Base-by-base conservation (phyloP, 2,888 invertebrate genomes). In the Latheticus oryzae region DNA sequence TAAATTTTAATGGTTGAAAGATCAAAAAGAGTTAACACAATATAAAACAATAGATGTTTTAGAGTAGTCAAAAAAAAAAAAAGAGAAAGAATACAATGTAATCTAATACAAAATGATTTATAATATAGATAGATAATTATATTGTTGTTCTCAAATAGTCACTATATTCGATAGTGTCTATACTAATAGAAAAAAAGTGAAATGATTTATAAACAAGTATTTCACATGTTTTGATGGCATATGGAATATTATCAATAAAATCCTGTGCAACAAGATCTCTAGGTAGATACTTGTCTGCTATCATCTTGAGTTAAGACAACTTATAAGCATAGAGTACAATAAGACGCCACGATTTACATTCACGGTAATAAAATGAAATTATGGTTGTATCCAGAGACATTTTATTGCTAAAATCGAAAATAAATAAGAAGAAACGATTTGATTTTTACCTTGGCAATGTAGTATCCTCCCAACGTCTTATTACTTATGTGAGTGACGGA, bases 281-380 rank as follows among this genome's bases (percentile, higher is more conserved):
- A 48, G 48, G n/a, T 15, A 9, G 12, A 33, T 12, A 33, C 13
- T 54, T 53, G 40, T 48, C 55, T 33, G 38, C 47, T 28, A 47
- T 48, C 55, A 48, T 48, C 48, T 45, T 55, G 55, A 55, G 55
- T 55, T 55, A 55, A 55, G 48, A 48, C 55, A 37, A 48, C 55
- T 48, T 55, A 30, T 37, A 50, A 16, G 37, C 17, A 15, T 19
- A 16, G 13, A 37, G 12, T 51, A 38, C 40, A 26, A 16, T 19
- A 12, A 32, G 12, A 45, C 12, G 7, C 21, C 13, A 21, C 8
- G 40, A 55, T 48, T 55, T 48, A 55, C 37, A 32, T 16, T 12
- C 40, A 9, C n/a, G 7, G 48, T 33, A 55, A 55, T 55, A 48
- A 55, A 48, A 55, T 40, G 21, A 55, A 55, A 55, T 48, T 55